Evolutionary conservation across 2,113 vertebrate species (phyloP).

Genomic region (Astatoreochromis straeleni): DNA sequence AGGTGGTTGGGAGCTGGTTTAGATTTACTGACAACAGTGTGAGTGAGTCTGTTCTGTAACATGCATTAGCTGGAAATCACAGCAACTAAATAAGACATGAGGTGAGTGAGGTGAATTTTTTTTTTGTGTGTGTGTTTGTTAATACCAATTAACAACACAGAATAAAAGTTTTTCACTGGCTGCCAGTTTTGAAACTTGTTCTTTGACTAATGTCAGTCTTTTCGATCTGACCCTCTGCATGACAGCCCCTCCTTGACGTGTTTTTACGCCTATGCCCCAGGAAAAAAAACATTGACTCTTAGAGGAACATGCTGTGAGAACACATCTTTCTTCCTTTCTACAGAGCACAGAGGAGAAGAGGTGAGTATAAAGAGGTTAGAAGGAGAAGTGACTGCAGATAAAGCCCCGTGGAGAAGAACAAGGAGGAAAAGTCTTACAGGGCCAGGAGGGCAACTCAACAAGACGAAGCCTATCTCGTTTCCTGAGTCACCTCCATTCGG

Average conservation of each 20-base stretch:
- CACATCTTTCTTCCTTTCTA: neutral
- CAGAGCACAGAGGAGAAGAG: neutral
- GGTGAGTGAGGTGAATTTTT: neutral
- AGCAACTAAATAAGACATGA: neutral
- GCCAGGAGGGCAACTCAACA: neutral
- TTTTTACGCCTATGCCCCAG: accelerated
- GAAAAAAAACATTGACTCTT: neutral
- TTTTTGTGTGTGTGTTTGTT: neutral
- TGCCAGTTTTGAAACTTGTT: neutral
- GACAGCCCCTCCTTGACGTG: accelerated
- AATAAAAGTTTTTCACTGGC: neutral
- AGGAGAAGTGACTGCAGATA: neutral
- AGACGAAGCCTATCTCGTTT: neutral
- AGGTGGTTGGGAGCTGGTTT: neutral
- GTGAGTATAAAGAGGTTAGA: neutral
- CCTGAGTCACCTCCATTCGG: slow-evolving; percentile 31
- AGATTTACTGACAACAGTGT: neutral
- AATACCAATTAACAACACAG: neutral
- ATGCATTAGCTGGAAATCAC: neutral
- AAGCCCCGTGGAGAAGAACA: neutral
- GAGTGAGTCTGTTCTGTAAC: neutral
- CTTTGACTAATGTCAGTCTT: neutral
- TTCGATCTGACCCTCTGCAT: neutral
- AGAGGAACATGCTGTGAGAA: neutral
- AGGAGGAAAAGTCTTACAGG: slow-evolving; percentile 8